These are phyloP conservation scores for Threskiornis aethiopicus DNA, from an alignment of 2,797 vertebrate species.

Conservation along the genomic window DNA sequence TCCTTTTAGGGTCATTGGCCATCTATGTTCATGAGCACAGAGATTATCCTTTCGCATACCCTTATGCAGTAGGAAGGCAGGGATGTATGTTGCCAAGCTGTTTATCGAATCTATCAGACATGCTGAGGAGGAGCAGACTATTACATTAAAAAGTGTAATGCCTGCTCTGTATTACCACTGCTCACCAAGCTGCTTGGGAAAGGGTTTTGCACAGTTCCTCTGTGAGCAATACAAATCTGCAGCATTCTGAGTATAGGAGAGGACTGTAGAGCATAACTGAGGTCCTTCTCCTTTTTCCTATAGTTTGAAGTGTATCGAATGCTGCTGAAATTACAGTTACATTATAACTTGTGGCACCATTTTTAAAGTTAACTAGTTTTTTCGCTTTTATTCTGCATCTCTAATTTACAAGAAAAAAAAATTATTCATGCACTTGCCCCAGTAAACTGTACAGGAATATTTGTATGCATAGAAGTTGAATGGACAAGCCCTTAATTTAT, in stretches of 20 bases:
- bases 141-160: background rate
- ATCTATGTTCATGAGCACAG: background rate
- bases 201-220: background rate
- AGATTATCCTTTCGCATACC: background rate
- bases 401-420: background rate
- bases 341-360: background rate
- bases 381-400: background rate
- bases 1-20: conserved; percentile 19
- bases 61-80: background rate
- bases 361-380: background rate
- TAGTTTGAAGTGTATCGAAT: background rate
- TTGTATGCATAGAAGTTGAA: background rate
- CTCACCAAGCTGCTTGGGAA: background rate
- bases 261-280: background rate
- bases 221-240: background rate
- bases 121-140: background rate
- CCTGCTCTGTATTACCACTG: background rate
- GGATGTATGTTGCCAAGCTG: background rate
- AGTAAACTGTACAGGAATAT: background rate
- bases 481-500: background rate
- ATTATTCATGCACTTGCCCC: background rate
- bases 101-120: background rate
- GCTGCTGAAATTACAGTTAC: background rate
- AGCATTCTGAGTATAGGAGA: background rate
- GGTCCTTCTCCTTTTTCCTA: background rate